These are phyloP conservation scores for Oceanodroma leucorhoa DNA, from an alignment of 2,797 vertebrate species.

Conservation along the genomic window DNA sequence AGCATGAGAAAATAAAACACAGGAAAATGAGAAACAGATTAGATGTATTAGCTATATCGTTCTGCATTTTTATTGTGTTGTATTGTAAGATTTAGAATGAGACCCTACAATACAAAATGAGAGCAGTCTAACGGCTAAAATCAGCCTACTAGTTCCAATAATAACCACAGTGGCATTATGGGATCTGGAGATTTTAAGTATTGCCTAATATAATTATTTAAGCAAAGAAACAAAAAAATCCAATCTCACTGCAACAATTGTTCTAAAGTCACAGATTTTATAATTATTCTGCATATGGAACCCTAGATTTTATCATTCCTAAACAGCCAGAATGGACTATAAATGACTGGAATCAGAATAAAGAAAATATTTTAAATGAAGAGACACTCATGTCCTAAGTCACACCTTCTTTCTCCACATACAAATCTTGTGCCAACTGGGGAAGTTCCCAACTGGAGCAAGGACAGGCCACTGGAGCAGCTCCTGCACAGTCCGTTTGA, in stretches of 20 bases:
- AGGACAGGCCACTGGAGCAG: not conserved
- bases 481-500: not conserved
- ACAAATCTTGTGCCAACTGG: not conserved
- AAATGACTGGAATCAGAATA: not conserved
- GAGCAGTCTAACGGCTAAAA: not conserved
- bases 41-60: not conserved
- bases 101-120: not conserved
- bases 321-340: not conserved
- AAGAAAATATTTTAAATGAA: not conserved
- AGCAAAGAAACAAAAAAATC: not conserved
- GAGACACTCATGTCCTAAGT: fast-evolving
- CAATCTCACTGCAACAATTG: not conserved
- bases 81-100: not conserved
- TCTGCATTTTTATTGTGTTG: not conserved
- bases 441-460: not conserved
- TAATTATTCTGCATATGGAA: not conserved
- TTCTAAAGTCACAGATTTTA: not conserved
- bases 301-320: not conserved
- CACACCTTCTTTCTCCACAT: not conserved
- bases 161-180: not conserved
- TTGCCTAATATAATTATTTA: not conserved
- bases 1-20: slow-evolving; percentile 28
- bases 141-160: not conserved
- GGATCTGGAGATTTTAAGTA: not conserved
- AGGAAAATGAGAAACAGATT: slow-evolving; percentile 33